Evolutionary conservation across 2,888 invertebrate species (phyloP).

Genomic region (Lasioglossum malachurum): DNA sequence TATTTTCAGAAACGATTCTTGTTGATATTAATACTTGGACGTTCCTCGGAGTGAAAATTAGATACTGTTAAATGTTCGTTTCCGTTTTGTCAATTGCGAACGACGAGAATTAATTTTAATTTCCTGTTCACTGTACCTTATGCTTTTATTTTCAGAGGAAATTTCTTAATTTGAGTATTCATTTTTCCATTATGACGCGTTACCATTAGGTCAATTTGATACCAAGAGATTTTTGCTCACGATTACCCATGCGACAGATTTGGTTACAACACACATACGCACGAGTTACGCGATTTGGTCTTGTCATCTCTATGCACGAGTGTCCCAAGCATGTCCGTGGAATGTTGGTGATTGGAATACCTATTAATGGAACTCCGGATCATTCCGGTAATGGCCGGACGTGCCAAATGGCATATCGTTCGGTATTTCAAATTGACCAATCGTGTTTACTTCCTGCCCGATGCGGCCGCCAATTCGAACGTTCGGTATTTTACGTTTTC

Average conservation of each 20-base stretch:
- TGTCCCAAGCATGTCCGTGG: neutral
- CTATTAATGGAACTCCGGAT: slow-evolving; percentile 39
- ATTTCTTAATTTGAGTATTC: too few relatives aligned
- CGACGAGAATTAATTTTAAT: too few relatives aligned
- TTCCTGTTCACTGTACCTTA: too few relatives aligned
- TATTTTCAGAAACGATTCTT: neutral
- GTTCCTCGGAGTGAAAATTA: too few relatives aligned
- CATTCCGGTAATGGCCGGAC: slow-evolving; percentile 25
- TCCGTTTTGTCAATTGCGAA: too few relatives aligned
- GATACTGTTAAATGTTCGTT: too few relatives aligned
- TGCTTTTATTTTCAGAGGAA: too few relatives aligned
- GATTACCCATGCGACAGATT: neutral
- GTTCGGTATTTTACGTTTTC: neutral
- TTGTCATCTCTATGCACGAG: neutral
- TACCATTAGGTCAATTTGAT: too few relatives aligned
- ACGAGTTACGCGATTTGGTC: neutral
- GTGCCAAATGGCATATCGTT: slow-evolving; percentile 15
- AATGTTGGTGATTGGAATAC: slow-evolving; percentile 33
- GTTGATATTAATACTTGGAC: too few relatives aligned
- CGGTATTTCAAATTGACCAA: slow-evolving; percentile 12
- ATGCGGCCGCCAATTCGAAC: neutral
- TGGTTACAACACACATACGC: neutral
- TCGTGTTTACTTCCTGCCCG: slow-evolving; percentile 7
- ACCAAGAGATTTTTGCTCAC: too few relatives aligned
- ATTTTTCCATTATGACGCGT: too few relatives aligned